These are phyloP conservation scores for Pogonophryne albipinna DNA, from an alignment of 2,797 vertebrate species.

Conservation along the genomic window DNA sequence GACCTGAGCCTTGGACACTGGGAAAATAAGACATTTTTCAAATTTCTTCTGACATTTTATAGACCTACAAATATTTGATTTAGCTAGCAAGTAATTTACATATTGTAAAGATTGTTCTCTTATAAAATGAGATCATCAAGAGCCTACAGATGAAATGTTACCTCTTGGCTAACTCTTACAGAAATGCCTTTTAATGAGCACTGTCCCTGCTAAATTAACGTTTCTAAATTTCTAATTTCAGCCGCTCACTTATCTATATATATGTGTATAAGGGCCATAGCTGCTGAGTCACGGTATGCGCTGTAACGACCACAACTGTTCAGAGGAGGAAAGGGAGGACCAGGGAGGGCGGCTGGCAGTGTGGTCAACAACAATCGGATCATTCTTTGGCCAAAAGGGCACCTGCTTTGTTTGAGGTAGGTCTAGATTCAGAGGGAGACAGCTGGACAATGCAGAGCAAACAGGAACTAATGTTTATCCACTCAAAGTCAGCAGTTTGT, in stretches of 20 bases:
- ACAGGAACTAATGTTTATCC: slow-evolving; percentile 40
- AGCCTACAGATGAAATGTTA: too few relatives aligned
- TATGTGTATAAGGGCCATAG: neutral
- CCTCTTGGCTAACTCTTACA: too few relatives aligned
- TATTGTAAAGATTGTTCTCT: neutral
- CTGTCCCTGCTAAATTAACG: too few relatives aligned
- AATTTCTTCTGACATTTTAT: too few relatives aligned
- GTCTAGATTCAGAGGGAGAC: slow-evolving; percentile 54
- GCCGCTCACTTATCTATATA: slow-evolving; percentile 2
- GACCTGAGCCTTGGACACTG: too few relatives aligned
- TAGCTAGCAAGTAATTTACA: too few relatives aligned
- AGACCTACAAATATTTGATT: too few relatives aligned
- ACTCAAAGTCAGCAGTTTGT: slow-evolving; percentile 36
- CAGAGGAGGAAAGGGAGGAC: slow-evolving; percentile 42
- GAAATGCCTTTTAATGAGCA: too few relatives aligned
- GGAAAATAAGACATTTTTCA: too few relatives aligned
- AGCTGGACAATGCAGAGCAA: slow-evolving; percentile 67
- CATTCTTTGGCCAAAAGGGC: slow-evolving; percentile 70
- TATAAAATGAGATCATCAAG: neutral
- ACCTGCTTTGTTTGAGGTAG: slow-evolving; percentile 75
- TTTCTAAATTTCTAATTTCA: neutral
- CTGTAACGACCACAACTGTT: slow-evolving; percentile 67
- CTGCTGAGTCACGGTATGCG: slow-evolving; percentile 37
- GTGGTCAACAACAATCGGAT: slow-evolving; percentile 79
- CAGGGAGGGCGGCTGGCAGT: slow-evolving; percentile 55